Percentiles rank a stretch among this genome's conserved stretches.
phyloP scores from a whole-genome alignment of 2,888 invertebrate species.

The Lumbricus terrestris region DNA sequence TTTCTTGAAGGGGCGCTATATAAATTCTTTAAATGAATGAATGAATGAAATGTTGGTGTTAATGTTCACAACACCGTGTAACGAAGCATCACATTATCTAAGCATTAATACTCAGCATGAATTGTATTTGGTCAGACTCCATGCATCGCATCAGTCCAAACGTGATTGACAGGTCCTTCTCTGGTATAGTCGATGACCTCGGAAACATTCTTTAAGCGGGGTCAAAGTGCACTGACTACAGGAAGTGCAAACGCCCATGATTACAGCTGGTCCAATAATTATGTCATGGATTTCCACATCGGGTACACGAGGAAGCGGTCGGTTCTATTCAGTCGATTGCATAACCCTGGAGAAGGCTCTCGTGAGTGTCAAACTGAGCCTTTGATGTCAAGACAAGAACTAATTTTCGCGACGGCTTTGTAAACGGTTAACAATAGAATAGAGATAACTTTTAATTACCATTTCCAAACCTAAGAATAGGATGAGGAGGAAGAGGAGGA shows the following conservation, averaged over 20 bases:
- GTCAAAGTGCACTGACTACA: background rate
- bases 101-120: background rate
- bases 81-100: background rate
- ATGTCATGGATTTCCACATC: background rate
- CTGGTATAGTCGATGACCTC: too few relatives aligned
- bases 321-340: background rate
- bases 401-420: background rate
- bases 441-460: too few relatives aligned
- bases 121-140: background rate
- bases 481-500: too few relatives aligned
- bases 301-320: background rate
- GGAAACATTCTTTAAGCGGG: background rate
- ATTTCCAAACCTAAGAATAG: too few relatives aligned
- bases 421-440: too few relatives aligned
- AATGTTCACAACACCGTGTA: background rate
- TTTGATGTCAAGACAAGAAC: background rate
- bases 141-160: too few relatives aligned
- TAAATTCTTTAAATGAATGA: too few relatives aligned
- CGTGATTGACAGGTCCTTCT: background rate
- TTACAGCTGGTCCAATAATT: background rate
- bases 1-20: too few relatives aligned
- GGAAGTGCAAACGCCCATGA: background rate
- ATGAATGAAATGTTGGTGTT: background rate
- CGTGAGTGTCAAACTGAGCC: background rate
- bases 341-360: background rate